Base-by-base conservation (phyloP, 2,113 vertebrate species). In the Poecilia latipinna region DNA sequence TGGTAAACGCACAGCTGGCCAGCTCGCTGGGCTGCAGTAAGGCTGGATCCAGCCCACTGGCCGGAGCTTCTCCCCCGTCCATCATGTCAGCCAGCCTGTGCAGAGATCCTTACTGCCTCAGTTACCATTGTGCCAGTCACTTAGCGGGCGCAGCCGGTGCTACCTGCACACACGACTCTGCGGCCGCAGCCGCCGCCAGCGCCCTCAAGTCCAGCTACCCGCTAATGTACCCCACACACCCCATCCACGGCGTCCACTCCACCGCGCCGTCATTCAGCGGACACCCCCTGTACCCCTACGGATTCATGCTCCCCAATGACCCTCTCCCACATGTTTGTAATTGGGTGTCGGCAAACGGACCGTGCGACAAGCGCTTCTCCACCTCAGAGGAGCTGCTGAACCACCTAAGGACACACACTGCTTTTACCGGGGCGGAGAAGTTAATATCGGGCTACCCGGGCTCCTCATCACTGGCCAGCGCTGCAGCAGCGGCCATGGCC, bases 281-380 rank as follows among this genome's bases (percentile, higher is more conserved):
- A 93, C 97, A 98, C 92, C 97, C 97, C 1, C 91, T 99, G 85
- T 99, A 98, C 82, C 98, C 98, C 0, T 99, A 99, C 44, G 97
- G 98, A 90, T 99, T 99, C 95, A 96, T 99, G 96, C 96, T 99
- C 67, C 98, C 97, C 72, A 99, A 99, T 82, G 98, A 99, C 91
- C 97, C 98, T 15, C 95, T 97, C 82, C 98, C 98, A 0, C 98
- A 99, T 76, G 96, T 98, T 89, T 99, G 98, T 93, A 99, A 99
- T 87, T 99, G 98, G 98, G 98, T 99, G 89, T 99, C 98, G 24
- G 97, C 98, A 72, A 99, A 97, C 72, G 98, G 98, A 95, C 98
- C 98, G 31, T 99, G 97, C 82, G 98, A 99, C 95, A 99, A 99
- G 95, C 97, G 98, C 85, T 99, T 99, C 85, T 97, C 97, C 84